These are phyloP conservation scores for Schizaphis graminum DNA, from an alignment of 2,888 invertebrate genomes.

Conservation along the genomic window DNA sequence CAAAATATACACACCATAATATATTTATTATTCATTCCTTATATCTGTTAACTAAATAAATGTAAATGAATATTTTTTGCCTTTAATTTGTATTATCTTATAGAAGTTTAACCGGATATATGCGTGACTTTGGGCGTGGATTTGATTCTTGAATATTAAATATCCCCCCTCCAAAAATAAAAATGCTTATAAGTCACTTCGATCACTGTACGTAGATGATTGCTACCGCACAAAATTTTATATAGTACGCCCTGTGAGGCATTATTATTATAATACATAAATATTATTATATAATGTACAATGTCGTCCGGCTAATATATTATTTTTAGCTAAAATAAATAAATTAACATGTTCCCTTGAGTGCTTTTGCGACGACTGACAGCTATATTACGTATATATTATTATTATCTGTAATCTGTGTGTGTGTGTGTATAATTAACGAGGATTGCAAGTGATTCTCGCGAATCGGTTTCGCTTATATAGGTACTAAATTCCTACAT, in stretches of 20 bases:
- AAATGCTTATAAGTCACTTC: background rate
- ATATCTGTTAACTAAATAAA: too few species aligned
- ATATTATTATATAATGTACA: background rate
- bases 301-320: background rate
- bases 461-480: slow-evolving; percentile 15
- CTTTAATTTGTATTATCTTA: background rate
- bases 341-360: slow-evolving; percentile 48
- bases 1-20: background rate
- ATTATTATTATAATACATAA: background rate
- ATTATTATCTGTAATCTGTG: slow-evolving; percentile 1
- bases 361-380: slow-evolving; percentile 39
- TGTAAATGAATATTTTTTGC: background rate
- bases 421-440: background rate
- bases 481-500: slow-evolving; percentile 30
- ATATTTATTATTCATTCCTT: background rate
- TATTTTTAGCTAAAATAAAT: slow-evolving; percentile 19
- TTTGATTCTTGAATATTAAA: background rate
- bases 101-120: background rate
- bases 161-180: background rate
- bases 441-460: slow-evolving; percentile 20
- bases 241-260: background rate
- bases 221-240: background rate
- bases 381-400: slow-evolving; percentile 43
- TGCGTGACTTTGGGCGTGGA: background rate
- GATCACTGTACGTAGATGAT: background rate